A percentile compares a stretch with the other conserved stretches of the same genome.
phyloP scores from a whole-genome alignment of 2,797 vertebrate species.

The Danio tinwini region DNA sequence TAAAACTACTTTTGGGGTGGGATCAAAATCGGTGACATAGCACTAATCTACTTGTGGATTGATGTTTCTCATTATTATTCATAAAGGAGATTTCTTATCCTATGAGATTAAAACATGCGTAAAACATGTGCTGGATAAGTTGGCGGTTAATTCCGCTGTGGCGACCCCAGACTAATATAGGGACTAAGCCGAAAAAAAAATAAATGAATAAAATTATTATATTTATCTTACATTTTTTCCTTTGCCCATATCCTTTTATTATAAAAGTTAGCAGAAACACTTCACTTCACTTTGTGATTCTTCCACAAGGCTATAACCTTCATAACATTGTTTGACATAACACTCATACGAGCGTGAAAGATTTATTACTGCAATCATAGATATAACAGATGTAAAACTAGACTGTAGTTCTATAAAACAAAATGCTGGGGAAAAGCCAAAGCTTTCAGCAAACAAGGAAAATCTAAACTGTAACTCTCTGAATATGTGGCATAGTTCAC shows the following conservation, averaged over 20 bases:
- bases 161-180: too few relatives aligned
- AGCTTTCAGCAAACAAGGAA: conserved; percentile 5
- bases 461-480: background rate
- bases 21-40: too few relatives aligned
- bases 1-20: too few relatives aligned
- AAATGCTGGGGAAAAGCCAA: background rate
- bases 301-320: background rate
- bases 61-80: too few relatives aligned
- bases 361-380: conserved; percentile 2
- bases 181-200: too few relatives aligned
- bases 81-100: too few relatives aligned
- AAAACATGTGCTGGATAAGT: too few relatives aligned
- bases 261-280: conserved; percentile 6
- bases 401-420: background rate
- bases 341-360: background rate
- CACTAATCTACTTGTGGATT: too few relatives aligned
- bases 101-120: too few relatives aligned
- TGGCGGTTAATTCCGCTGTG: too few relatives aligned
- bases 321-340: conserved; percentile 34
- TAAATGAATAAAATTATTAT: too few relatives aligned
- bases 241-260: conserved; percentile 22
- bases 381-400: conserved; percentile 9
- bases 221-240: too few relatives aligned
- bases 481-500: conserved; percentile 6
- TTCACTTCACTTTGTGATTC: background rate